phyloP scores from a whole-genome alignment of 1,140 invertebrate species.

The Andrena cerasifolii region DNA sequence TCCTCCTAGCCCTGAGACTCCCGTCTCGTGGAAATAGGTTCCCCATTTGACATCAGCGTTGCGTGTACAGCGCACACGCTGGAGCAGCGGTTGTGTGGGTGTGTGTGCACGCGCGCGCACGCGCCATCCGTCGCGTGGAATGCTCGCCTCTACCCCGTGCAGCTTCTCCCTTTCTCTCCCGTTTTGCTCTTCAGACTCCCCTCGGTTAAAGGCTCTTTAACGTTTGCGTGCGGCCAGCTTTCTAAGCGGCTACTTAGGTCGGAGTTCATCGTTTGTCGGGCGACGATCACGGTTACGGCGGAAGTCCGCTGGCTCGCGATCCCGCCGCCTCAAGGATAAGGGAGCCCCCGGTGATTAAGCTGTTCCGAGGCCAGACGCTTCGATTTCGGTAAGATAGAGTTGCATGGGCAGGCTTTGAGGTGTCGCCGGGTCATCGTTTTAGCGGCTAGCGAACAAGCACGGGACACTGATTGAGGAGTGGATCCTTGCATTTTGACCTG shows the following conservation, averaged over 20 bases:
- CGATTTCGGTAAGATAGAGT: not conserved
- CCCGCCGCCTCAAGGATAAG: not conserved
- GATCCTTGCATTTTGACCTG: not conserved
- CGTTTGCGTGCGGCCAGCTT: conserved; percentile 56
- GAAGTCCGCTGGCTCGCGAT: conserved; percentile 17
- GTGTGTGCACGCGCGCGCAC: conserved; percentile 24
- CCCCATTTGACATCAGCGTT: conserved; percentile 29
- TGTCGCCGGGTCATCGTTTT: not conserved
- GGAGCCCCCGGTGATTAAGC: not conserved
- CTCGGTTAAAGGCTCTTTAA: conserved; percentile 56
- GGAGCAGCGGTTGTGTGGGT: not conserved
- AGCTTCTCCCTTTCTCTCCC: conserved; percentile 46
- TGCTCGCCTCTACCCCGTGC: conserved; percentile 60
- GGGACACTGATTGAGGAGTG: too few species aligned
- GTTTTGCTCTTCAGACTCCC: conserved; percentile 29
- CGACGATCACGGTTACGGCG: conserved; percentile 2
- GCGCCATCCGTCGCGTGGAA: conserved; percentile 32
- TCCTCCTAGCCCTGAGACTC: not conserved
- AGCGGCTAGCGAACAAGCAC: not conserved
- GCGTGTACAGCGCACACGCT: not conserved
- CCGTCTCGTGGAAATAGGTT: conserved; percentile 32
- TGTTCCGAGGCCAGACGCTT: not conserved
- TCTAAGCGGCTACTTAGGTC: conserved; percentile 55
- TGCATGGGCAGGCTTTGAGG: not conserved
- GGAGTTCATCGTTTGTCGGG: conserved; percentile 27